Conservation (phyloP, 2,888 invertebrate species). For the Lypha dubia region DNA sequence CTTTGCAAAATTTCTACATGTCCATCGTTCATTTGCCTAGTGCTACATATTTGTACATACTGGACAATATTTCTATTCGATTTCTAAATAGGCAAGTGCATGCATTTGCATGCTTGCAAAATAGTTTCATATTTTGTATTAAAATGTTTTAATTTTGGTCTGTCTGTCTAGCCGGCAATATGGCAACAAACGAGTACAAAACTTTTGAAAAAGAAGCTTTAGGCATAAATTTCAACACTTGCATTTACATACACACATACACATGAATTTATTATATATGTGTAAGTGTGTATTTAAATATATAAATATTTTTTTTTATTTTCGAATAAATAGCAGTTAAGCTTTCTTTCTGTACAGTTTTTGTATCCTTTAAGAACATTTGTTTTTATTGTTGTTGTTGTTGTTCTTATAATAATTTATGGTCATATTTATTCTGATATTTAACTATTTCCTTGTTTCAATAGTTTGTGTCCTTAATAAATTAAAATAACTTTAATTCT, state of each 20-base stretch:
- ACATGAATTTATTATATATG: too few species aligned
- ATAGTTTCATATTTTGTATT: slow-evolving; percentile 42
- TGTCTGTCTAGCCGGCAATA: slow-evolving; percentile 30
- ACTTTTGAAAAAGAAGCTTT: background rate
- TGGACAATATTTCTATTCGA: slow-evolving; percentile 6
- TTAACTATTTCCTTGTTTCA: slow-evolving; percentile 55
- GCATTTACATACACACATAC: too few species aligned
- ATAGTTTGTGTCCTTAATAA: slow-evolving; percentile 58
- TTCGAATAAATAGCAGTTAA: background rate
- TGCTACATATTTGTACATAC: background rate
- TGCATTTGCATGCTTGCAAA: slow-evolving; percentile 10
- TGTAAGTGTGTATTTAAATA: background rate
- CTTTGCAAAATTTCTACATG: background rate
- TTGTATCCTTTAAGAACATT: slow-evolving; percentile 17
- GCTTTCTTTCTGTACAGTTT: background rate
- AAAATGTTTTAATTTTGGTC: slow-evolving; percentile 47
- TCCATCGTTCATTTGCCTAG: background rate
- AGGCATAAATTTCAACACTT: background rate
- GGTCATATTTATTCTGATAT: slow-evolving; percentile 48
- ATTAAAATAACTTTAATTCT: slow-evolving; percentile 56
- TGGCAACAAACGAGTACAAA: background rate
- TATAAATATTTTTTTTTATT: too few species aligned
- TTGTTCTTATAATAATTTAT: slow-evolving; percentile 54
- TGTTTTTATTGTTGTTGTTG: too few species aligned
- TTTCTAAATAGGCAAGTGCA: background rate